Evolutionary conservation across 2,113 vertebrate genomes (phyloP).

Genomic region (Chunga burmeisteri): DNA sequence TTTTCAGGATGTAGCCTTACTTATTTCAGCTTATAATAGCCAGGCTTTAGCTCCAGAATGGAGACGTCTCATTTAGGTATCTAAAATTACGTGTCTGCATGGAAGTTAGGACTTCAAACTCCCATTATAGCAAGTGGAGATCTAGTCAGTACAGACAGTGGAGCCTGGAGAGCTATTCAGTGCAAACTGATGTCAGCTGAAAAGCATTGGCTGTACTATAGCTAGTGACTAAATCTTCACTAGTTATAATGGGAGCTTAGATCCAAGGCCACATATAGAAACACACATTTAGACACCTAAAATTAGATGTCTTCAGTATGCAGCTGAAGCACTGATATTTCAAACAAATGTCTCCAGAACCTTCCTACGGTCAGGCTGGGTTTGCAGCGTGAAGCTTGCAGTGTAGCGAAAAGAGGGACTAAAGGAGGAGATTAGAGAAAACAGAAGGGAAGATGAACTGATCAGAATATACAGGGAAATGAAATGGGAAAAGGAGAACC

Average conservation of each 20-base stretch:
- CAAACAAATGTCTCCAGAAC: conserved; percentile 24
- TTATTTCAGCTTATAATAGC: conserved; percentile 30
- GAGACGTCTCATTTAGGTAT: conserved; percentile 26
- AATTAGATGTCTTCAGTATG: conserved; percentile 50
- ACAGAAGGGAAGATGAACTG: not conserved
- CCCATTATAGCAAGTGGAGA: conserved; percentile 2
- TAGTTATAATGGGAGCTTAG: conserved; percentile 25
- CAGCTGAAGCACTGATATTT: conserved; percentile 42
- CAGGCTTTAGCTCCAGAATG: not conserved
- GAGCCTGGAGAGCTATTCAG: conserved; percentile 38
- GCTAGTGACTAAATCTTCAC: conserved; percentile 50
- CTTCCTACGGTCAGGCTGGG: not conserved
- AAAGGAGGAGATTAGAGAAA: not conserved
- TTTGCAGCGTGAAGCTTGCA: not conserved
- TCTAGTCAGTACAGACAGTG: not conserved
- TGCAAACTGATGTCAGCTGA: conserved; percentile 46
- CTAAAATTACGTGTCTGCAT: conserved; percentile 17
- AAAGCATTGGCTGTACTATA: not conserved
- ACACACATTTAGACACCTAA: conserved; percentile 39
- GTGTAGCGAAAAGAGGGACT: not conserved
- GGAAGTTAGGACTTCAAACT: conserved; percentile 8
- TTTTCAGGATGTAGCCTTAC: not conserved
- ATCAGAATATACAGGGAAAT: not conserved
- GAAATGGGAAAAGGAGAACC: not conserved
- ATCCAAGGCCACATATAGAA: conserved; percentile 59